Conservation (phyloP, 2,113 vertebrate genomes). For the Nothocercus nigrocapillus region DNA sequence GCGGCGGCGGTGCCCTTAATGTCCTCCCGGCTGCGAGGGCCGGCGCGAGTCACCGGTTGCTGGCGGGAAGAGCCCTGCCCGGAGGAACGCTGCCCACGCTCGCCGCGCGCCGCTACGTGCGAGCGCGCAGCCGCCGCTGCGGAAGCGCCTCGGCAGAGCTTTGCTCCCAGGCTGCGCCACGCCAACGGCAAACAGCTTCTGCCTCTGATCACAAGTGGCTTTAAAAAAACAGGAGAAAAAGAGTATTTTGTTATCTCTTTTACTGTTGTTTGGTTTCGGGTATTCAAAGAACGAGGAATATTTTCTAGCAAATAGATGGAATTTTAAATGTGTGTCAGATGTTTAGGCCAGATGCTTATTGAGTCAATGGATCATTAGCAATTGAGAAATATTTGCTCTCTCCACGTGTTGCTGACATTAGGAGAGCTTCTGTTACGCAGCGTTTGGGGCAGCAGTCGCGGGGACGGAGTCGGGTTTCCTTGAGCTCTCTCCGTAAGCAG, state of each 20-base stretch:
- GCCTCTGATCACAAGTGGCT: neutral
- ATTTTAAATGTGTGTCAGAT: slow-evolving; percentile 46
- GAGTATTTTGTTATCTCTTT: neutral
- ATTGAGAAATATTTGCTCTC: slow-evolving; percentile 42
- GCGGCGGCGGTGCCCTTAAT: neutral
- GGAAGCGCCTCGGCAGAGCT: slow-evolving; percentile 4
- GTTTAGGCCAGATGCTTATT: slow-evolving; percentile 40
- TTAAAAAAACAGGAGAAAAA: neutral
- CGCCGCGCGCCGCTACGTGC: neutral
- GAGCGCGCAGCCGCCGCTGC: accelerated
- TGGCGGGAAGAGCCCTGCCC: neutral
- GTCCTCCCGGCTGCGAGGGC: neutral
- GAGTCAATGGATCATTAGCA: slow-evolving; percentile 46
- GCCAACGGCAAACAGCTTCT: slow-evolving; percentile 12
- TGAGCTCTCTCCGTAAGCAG: neutral
- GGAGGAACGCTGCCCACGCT: neutral
- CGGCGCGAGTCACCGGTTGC: neutral
- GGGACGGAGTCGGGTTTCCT: slow-evolving; percentile 14
- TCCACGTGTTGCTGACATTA: slow-evolving; percentile 44
- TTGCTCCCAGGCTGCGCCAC: neutral
- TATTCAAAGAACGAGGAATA: neutral
- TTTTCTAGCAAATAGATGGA: slow-evolving; percentile 24
- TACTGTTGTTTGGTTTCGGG: slow-evolving; percentile 46
- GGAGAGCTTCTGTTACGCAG: neutral
- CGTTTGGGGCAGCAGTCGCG: neutral